These are phyloP conservation scores for Sitodiplosis mosellana DNA, from an alignment of 1,140 invertebrate genomes.

Conservation along the genomic window DNA sequence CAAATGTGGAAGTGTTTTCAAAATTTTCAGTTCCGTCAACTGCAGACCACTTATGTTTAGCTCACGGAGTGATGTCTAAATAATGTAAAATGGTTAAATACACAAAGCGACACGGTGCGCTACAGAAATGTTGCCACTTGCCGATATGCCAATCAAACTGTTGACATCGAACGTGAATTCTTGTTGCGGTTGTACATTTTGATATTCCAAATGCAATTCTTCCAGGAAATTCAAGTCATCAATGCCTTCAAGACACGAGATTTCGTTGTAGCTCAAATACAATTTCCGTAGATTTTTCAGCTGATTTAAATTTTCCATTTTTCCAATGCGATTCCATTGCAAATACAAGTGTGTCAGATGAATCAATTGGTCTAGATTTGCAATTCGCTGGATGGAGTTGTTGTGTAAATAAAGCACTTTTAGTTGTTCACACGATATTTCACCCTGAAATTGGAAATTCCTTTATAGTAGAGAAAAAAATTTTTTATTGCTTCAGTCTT, in stretches of 20 bases:
- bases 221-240: slow-evolving; percentile 35
- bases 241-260: slow-evolving; percentile 46
- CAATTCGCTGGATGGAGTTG: slow-evolving; percentile 37
- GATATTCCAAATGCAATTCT: slow-evolving; percentile 47
- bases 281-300: slow-evolving; percentile 39
- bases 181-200: slow-evolving; percentile 32
- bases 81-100: no score
- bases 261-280: slow-evolving; percentile 45
- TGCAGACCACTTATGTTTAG: no score
- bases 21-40: no score
- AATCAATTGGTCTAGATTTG: slow-evolving; percentile 34
- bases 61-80: neutral
- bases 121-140: slow-evolving; percentile 20
- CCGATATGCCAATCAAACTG: slow-evolving; percentile 34
- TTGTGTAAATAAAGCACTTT: slow-evolving; percentile 43
- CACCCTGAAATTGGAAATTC: slow-evolving; percentile 26
- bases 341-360: slow-evolving; percentile 45
- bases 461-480: neutral
- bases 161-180: slow-evolving; percentile 46
- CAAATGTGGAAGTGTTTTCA: no score
- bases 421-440: slow-evolving; percentile 29
- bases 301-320: slow-evolving; percentile 39
- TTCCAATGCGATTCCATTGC: slow-evolving; percentile 43
- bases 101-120: no score
- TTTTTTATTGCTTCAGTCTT: slow-evolving; percentile 3